Base-by-base conservation (phyloP, 2,888 invertebrate species). In the Dasysyrphus tricinctus region DNA sequence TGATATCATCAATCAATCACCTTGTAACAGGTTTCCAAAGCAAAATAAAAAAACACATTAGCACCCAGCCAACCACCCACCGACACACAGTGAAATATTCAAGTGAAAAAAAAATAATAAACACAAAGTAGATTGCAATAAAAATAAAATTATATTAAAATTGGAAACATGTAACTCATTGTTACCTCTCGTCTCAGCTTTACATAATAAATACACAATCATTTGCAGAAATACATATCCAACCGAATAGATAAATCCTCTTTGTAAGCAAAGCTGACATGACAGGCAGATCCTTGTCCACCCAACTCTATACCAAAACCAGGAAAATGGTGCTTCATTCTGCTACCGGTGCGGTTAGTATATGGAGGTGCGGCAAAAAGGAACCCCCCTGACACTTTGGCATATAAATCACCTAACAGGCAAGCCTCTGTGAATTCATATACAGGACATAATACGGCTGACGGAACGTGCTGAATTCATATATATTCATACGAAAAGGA, bases 321-420 rank as follows among this genome's bases (percentile, higher is more conserved):
- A 78, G 78, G 78, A 82, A 78, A 67, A 59, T 67, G 37, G 57
- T 61, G 14, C 70, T 63, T 47, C 54, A 37, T 44, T 12, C 54
- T 47, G 59, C 65, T 61, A 73, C 51, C 69, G 69, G 69, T 37
- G 51, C n/a, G 67, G 32, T 63, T 3, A 11, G 42, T 63, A 16
- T 11, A 16, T n/a, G 16, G 16, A 11, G 16, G 47, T 32, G 32
- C 19, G 69, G 24, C 39, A 42, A 24, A 42, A 24, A 24, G 8
- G 5, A 19, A 44, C 24, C 59, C 29, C 42, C 39, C 78, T 78
- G 78, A 77, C 72, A 81, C 73, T 72, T 73, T 67, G 59, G 44
- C 78, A 82, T 77, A 82, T 82, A 82, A 82, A 78, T 82, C 78
- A 82, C 73, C 82, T 67, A 59, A 67, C 81, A 63, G 57, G 32